These are phyloP conservation scores for Triplophysa rosa DNA, from an alignment of 2,113 vertebrate species.

Conservation along the genomic window DNA sequence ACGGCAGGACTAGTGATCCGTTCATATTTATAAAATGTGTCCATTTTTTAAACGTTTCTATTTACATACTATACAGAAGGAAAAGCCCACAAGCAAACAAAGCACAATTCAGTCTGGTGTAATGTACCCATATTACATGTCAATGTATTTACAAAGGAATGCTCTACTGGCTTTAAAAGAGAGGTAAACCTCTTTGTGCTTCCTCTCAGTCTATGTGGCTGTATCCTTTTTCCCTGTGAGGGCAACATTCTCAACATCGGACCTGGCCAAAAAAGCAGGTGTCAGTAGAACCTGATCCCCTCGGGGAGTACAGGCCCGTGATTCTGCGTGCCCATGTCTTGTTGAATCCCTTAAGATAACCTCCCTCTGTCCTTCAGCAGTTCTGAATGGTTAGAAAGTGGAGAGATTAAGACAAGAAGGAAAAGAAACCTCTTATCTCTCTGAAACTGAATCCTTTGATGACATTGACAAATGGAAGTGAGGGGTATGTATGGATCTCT, in stretches of 20 bases:
- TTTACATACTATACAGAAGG: slow-evolving; percentile 6
- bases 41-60: slow-evolving; percentile 4
- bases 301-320: slow-evolving; percentile 58
- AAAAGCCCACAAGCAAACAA: slow-evolving; percentile 8
- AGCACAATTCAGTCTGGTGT: slow-evolving; percentile 29
- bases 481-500: slow-evolving; percentile 26
- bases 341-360: slow-evolving; percentile 60
- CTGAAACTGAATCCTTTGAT: slow-evolving; percentile 70
- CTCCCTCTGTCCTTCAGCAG: slow-evolving; percentile 66
- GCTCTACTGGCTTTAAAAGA: slow-evolving; percentile 31
- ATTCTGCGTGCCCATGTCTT: slow-evolving; percentile 67
- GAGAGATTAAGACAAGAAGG: slow-evolving; percentile 30
- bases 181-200: slow-evolving; percentile 63
- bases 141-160: slow-evolving; percentile 46
- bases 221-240: slow-evolving; percentile 72
- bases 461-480: slow-evolving; percentile 65
- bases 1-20: background rate
- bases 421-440: slow-evolving; percentile 57
- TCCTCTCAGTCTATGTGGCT: slow-evolving; percentile 54
- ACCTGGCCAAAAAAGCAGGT: slow-evolving; percentile 62
- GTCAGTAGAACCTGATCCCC: slow-evolving; percentile 78
- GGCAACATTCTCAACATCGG: slow-evolving; percentile 62
- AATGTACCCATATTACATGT: slow-evolving; percentile 36
- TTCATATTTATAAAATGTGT: slow-evolving; percentile 28
- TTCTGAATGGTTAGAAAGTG: slow-evolving; percentile 60